Conservation (phyloP, 2,888 invertebrate species). For the Creontiades dilutus region DNA sequence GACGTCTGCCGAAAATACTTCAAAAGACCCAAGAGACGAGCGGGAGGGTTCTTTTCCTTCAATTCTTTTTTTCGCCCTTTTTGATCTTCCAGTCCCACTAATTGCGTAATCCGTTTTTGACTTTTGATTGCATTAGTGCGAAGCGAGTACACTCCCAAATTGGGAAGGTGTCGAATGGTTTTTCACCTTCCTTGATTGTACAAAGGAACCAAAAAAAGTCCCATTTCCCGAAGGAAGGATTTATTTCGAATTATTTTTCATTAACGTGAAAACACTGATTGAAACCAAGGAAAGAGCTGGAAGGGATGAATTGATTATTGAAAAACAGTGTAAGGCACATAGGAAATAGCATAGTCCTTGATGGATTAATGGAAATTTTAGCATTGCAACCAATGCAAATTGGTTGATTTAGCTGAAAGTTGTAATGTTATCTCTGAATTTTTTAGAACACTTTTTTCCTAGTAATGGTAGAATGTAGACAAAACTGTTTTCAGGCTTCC, state of each 20-base stretch:
- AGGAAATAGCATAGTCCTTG: too few relatives aligned
- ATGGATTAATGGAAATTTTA: too few relatives aligned
- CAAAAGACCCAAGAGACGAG: constrained; percentile 47
- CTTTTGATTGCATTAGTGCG: constrained; percentile 70
- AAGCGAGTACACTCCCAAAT: constrained; percentile 65
- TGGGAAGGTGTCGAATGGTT: constrained; percentile 68
- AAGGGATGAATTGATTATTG: too few relatives aligned
- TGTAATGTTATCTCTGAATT: too few relatives aligned
- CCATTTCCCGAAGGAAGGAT: not conserved
- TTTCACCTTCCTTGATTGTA: constrained; percentile 57
- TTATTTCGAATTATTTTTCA: constrained; percentile 41
- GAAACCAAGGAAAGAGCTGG: not conserved
- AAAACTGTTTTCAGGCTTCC: too few relatives aligned
- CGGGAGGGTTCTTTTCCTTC: constrained; percentile 27
- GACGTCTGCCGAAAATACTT: constrained; percentile 71
- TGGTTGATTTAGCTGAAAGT: too few relatives aligned
- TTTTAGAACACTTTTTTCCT: too few relatives aligned
- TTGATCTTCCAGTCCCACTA: constrained; percentile 71
- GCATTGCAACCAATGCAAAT: too few relatives aligned
- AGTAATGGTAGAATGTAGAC: too few relatives aligned
- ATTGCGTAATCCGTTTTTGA: constrained; percentile 74
- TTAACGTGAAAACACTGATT: not conserved
- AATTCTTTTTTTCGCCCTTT: constrained; percentile 65
- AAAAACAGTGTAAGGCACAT: too few relatives aligned
- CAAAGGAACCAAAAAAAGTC: constrained; percentile 49